phyloP scores from a whole-genome alignment of 2,888 invertebrate species.

The Ormyrus rosae region DNA sequence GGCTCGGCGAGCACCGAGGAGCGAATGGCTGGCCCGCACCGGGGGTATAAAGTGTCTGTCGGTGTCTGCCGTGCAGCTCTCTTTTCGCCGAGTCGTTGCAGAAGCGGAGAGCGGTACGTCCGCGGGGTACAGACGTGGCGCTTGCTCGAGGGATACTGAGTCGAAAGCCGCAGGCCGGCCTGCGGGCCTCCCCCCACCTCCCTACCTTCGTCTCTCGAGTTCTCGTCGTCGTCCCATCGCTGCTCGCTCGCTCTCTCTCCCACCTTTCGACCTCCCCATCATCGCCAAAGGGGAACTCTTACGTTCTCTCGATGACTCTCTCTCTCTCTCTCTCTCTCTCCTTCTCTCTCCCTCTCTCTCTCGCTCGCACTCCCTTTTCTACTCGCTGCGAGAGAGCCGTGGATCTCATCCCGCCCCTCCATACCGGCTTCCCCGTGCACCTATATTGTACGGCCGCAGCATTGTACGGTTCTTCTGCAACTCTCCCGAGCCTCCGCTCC shows the following conservation, averaged over 20 bases:
- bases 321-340: slow-evolving; percentile 50
- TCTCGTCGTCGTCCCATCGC: slow-evolving; percentile 21
- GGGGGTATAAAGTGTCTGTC: background rate
- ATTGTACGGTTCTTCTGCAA: slow-evolving; percentile 38
- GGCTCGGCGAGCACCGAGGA: background rate
- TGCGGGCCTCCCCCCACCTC: slow-evolving; percentile 72
- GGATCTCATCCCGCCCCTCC: slow-evolving; percentile 36
- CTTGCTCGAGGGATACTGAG: slow-evolving; percentile 77
- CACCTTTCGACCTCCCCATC: slow-evolving; percentile 54
- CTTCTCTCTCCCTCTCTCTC: background rate
- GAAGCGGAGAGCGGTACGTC: slow-evolving; percentile 55
- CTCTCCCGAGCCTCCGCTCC: slow-evolving; percentile 28
- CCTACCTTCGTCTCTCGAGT: slow-evolving; percentile 14
- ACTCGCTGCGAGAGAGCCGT: slow-evolving; percentile 3
- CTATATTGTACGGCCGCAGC: background rate
- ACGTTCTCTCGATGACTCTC: slow-evolving; percentile 49
- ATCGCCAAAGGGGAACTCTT: slow-evolving; percentile 55
- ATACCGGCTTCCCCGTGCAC: background rate
- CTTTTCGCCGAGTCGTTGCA: slow-evolving; percentile 47
- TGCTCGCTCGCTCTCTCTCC: slow-evolving; percentile 32
- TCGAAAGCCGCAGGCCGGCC: slow-evolving; percentile 74
- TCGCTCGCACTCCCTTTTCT: slow-evolving; percentile 23
- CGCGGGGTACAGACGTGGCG: slow-evolving; percentile 76
- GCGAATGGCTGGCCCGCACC: background rate
- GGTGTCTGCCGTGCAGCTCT: slow-evolving; percentile 29